Evolutionary conservation across 2,888 invertebrate genomes (phyloP).

Genomic region (Clistopyga incitator): DNA sequence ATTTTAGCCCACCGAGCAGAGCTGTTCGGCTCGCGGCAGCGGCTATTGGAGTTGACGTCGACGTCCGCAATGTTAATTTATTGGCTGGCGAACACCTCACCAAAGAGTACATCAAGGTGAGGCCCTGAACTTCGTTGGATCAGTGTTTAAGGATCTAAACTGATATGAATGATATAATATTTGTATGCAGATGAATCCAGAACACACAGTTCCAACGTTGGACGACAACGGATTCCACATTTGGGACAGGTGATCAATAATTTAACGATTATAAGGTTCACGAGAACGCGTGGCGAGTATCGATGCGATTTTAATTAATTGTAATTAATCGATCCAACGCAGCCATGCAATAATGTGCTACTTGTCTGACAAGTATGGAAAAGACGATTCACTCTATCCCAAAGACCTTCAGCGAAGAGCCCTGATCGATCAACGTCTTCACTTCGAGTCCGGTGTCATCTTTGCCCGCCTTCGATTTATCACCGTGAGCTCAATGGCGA

Average conservation of each 20-base stretch:
- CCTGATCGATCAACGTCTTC: conserved; percentile 85
- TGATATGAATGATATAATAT: conserved; percentile 12
- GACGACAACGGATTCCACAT: conserved; percentile 85
- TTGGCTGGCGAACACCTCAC: conserved; percentile 72
- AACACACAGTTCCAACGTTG: conserved; percentile 86
- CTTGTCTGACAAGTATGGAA: conserved; percentile 86
- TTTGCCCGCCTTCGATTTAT: conserved; percentile 84
- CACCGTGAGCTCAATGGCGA: conserved; percentile 81
- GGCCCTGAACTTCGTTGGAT: neutral
- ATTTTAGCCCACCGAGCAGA: conserved; percentile 69
- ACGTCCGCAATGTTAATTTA: conserved; percentile 66
- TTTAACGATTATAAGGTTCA: neutral
- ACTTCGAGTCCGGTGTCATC: conserved; percentile 85
- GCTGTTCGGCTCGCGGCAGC: conserved; percentile 68
- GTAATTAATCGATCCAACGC: conserved; percentile 48
- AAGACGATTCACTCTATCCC: conserved; percentile 86
- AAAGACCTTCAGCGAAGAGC: conserved; percentile 85
- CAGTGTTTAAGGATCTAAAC: conserved; percentile 11
- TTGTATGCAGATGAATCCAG: conserved; percentile 87
- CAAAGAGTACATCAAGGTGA: conserved; percentile 85
- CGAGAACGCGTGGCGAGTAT: no score
- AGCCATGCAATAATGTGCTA: conserved; percentile 86
- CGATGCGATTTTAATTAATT: no score
- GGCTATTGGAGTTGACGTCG: conserved; percentile 68
- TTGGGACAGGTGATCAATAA: conserved; percentile 84